Conservation (phyloP, 2,888 invertebrate genomes). For the Hypsopygia costalis region DNA sequence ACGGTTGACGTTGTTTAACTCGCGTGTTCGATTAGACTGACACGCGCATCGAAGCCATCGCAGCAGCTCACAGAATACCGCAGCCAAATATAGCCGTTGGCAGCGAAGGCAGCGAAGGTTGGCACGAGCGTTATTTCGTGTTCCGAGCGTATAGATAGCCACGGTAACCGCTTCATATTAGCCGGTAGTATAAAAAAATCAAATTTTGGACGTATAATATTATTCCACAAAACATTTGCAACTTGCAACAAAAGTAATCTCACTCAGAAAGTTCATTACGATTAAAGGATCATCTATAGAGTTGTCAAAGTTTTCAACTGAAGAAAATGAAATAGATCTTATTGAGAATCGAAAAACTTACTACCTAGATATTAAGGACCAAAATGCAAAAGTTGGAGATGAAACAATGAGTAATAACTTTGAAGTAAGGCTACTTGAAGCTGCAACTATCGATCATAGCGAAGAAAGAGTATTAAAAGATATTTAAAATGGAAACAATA, state of each 20-base stretch:
- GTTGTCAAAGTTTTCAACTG: constrained; percentile 39
- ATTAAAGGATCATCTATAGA: constrained; percentile 53
- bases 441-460: constrained; percentile 53
- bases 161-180: too few relatives aligned
- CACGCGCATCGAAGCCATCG: too few relatives aligned
- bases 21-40: too few relatives aligned
- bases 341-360: constrained; percentile 19
- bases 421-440: constrained; percentile 40
- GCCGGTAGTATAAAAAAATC: too few relatives aligned
- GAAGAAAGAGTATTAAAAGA: constrained; percentile 35
- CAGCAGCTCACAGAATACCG: too few relatives aligned
- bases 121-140: too few relatives aligned
- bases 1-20: too few relatives aligned
- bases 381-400: constrained; percentile 20
- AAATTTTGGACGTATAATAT: too few relatives aligned
- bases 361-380: constrained; percentile 15
- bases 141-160: too few relatives aligned
- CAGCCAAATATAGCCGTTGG: too few relatives aligned
- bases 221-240: too few relatives aligned
- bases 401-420: constrained; percentile 40
- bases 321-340: constrained; percentile 22
- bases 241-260: background rate
- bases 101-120: too few relatives aligned
- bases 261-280: constrained; percentile 21
- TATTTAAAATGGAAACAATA: constrained; percentile 49